phyloP scores from a whole-genome alignment of 2,888 invertebrate genomes.

The Galerucella pusilla region DNA sequence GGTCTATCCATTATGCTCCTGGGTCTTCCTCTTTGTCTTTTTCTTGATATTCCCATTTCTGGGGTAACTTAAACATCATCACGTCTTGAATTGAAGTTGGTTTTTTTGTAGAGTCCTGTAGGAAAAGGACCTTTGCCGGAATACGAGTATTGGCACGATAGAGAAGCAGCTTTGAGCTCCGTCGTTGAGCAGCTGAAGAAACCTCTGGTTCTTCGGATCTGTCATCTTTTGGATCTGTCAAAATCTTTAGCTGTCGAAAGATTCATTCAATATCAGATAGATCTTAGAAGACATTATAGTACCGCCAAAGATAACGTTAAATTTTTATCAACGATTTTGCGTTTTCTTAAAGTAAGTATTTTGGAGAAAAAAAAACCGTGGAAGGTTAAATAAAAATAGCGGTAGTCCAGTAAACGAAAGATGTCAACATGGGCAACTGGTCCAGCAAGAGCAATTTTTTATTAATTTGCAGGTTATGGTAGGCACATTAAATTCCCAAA shows the following conservation, averaged over 20 bases:
- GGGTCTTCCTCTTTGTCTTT: no score
- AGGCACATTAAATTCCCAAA: no score
- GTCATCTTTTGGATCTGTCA: slow-evolving; percentile 69
- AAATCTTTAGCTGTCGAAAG: slow-evolving; percentile 69
- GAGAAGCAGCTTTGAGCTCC: slow-evolving; percentile 80
- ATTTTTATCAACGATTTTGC: slow-evolving; percentile 78
- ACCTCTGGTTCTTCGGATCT: slow-evolving; percentile 73
- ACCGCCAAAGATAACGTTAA: slow-evolving; percentile 83
- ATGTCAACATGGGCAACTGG: no score
- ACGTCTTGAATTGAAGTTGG: no score
- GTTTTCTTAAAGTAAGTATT: slow-evolving; percentile 74
- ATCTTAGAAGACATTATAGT: slow-evolving; percentile 74
- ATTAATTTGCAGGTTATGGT: no score
- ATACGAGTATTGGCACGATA: slow-evolving; percentile 86
- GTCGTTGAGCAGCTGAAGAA: slow-evolving; percentile 86
- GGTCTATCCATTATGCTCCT: not conserved
- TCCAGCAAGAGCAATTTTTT: no score
- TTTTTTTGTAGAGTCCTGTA: slow-evolving; percentile 66
- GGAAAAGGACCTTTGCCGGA: slow-evolving; percentile 87
- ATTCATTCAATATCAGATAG: slow-evolving; percentile 72
- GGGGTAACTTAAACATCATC: no score
- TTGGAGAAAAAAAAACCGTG: not conserved
- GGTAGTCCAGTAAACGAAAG: no score
- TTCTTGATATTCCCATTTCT: no score
- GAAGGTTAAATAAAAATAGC: not conserved